These are phyloP conservation scores for Penelope pileata DNA, from an alignment of 2,113 vertebrate genomes.

Conservation along the genomic window DNA sequence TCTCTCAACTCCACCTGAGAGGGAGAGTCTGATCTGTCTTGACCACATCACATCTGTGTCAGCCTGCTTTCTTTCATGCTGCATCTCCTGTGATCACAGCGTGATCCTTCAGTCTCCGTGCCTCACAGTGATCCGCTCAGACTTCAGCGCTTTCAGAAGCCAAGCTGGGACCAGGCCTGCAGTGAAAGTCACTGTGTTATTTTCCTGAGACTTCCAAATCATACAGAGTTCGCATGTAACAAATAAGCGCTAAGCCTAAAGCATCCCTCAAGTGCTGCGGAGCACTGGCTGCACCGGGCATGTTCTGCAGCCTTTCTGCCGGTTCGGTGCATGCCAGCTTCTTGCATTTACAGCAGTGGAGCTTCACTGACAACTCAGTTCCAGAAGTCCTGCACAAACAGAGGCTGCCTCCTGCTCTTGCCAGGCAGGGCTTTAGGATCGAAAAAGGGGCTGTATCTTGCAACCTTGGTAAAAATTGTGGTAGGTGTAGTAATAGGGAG, in stretches of 20 bases:
- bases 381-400: background rate
- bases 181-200: background rate
- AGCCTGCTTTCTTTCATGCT: background rate
- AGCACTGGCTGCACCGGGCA: background rate
- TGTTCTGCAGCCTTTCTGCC: background rate
- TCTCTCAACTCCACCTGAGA: background rate
- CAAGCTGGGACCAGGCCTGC: background rate
- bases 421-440: background rate
- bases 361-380: background rate
- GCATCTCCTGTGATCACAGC: background rate
- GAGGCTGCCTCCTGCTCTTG: background rate
- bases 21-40: background rate
- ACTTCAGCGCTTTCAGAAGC: background rate
- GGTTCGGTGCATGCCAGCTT: fast-evolving
- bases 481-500: background rate
- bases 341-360: background rate
- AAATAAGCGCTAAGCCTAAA: background rate
- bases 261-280: fast-evolving
- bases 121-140: background rate
- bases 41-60: fast-evolving
- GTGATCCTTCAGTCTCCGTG: background rate
- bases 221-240: background rate
- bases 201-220: background rate
- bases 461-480: fast-evolving
- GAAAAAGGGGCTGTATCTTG: background rate